Percentiles rank a stretch among this genome's conserved stretches.
Conservation (phyloP, 2,888 invertebrate species). For the Neria commutata region DNA sequence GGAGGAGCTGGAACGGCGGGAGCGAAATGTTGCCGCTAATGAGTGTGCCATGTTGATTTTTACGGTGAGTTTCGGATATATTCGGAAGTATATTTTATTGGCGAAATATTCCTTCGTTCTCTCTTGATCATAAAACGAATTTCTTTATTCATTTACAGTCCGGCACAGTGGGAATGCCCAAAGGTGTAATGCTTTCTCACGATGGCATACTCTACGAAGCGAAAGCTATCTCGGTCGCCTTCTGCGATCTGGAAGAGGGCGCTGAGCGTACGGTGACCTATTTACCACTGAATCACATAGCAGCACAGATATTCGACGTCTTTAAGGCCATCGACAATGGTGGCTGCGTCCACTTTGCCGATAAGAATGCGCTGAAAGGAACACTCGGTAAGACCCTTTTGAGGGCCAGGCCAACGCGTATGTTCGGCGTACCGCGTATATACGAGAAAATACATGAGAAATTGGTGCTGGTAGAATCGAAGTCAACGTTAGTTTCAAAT, state of each 20-base stretch:
- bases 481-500: conserved; percentile 72
- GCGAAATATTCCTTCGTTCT: neutral
- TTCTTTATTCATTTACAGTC: conserved; percentile 69
- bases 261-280: conserved; percentile 75
- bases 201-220: conserved; percentile 80
- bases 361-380: conserved; percentile 86
- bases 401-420: conserved; percentile 79
- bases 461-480: conserved; percentile 73
- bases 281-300: conserved; percentile 87
- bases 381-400: conserved; percentile 74
- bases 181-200: conserved; percentile 91
- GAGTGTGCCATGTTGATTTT: conserved; percentile 85
- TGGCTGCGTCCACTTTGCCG: conserved; percentile 76
- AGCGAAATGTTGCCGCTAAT: conserved; percentile 74
- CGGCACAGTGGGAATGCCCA: conserved; percentile 86
- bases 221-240: conserved; percentile 63
- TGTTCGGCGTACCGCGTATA: conserved; percentile 87
- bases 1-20: conserved; percentile 69
- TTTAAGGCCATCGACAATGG: conserved; percentile 61
- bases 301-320: conserved; percentile 80
- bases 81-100: no score
- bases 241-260: conserved; percentile 63
- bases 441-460: conserved; percentile 93
- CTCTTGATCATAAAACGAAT: neutral
- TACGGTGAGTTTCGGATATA: conserved; percentile 67